These are phyloP conservation scores for Amniataba percoides DNA, from an alignment of 2,797 vertebrate genomes.

Conservation along the genomic window DNA sequence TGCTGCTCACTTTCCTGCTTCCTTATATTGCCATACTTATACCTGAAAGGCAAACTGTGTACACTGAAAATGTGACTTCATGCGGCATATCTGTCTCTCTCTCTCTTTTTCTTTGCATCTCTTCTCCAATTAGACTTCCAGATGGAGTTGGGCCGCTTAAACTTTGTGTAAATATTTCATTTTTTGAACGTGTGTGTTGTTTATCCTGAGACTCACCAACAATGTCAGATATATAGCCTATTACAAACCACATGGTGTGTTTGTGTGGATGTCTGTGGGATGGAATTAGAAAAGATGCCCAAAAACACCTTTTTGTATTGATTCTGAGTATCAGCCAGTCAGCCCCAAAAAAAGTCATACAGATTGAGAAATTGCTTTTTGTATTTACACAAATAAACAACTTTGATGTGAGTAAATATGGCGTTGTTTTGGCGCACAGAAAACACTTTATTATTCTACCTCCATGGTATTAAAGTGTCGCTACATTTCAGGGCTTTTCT, in stretches of 20 bases:
- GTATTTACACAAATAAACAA: background rate
- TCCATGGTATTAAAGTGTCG: background rate
- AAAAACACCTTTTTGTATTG: background rate
- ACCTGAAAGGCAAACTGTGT: background rate
- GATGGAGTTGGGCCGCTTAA: background rate
- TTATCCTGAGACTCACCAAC: background rate
- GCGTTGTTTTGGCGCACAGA: background rate
- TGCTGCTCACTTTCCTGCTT: background rate
- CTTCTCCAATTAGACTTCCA: background rate
- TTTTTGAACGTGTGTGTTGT: background rate
- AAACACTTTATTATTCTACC: background rate
- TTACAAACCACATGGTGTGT: background rate
- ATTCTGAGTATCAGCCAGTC: background rate
- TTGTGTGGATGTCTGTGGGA: background rate
- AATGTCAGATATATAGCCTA: conserved; percentile 1
- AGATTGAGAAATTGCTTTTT: background rate
- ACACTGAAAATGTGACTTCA: background rate
- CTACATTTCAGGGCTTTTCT: background rate
- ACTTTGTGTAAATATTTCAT: conserved; percentile 21
- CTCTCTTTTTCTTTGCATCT: background rate
- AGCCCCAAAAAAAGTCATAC: background rate
- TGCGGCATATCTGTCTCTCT: background rate
- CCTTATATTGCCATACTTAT: background rate
- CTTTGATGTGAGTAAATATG: background rate
- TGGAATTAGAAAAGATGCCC: background rate